These are phyloP conservation scores for Craterocephalus amniculus DNA, from an alignment of 2,797 vertebrate species.

Conservation along the genomic window DNA sequence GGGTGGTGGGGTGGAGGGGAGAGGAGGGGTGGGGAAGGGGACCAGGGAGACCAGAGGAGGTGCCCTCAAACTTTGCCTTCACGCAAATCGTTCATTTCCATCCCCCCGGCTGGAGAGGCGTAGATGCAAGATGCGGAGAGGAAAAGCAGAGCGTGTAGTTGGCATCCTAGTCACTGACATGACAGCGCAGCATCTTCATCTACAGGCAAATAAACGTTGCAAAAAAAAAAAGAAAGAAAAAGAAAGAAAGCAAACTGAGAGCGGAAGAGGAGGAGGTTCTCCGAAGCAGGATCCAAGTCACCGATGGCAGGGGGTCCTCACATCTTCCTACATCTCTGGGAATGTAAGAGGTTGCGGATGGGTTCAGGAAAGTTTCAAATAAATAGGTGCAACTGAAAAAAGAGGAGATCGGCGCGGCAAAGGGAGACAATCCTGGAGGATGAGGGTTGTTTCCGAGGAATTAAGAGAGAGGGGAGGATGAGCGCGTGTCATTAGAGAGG, in stretches of 20 bases:
- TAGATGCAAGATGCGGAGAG: slow-evolving; percentile 25
- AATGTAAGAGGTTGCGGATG: slow-evolving; percentile 20
- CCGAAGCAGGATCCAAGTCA: slow-evolving; percentile 67
- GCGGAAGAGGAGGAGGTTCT: slow-evolving; percentile 41
- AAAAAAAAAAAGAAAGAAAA: slow-evolving; percentile 3
- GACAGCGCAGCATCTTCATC: slow-evolving; percentile 75
- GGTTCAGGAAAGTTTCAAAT: slow-evolving; percentile 28
- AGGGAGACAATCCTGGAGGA: slow-evolving; percentile 54
- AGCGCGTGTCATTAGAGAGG: slow-evolving; percentile 67
- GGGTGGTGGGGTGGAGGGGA: too few species aligned
- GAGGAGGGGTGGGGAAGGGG: too few species aligned
- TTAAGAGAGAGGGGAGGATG: slow-evolving; percentile 55
- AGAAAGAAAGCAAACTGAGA: slow-evolving; percentile 1
- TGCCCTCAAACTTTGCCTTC: slow-evolving; percentile 82
- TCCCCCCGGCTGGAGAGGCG: slow-evolving; percentile 47
- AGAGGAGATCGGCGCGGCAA: slow-evolving; percentile 32
- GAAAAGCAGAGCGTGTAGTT: slow-evolving; percentile 53
- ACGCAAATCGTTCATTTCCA: slow-evolving; percentile 63
- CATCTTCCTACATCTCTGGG: slow-evolving; percentile 65
- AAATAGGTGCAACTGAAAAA: slow-evolving; percentile 54
- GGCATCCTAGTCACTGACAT: slow-evolving; percentile 68
- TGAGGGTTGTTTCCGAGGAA: slow-evolving; percentile 67
- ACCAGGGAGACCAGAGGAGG: slow-evolving; percentile 36
- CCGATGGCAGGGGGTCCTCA: slow-evolving; percentile 62
- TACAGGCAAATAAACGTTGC: slow-evolving; percentile 53